Base-by-base conservation (phyloP, 2,888 invertebrate genomes). In the Agrilus mali region DNA sequence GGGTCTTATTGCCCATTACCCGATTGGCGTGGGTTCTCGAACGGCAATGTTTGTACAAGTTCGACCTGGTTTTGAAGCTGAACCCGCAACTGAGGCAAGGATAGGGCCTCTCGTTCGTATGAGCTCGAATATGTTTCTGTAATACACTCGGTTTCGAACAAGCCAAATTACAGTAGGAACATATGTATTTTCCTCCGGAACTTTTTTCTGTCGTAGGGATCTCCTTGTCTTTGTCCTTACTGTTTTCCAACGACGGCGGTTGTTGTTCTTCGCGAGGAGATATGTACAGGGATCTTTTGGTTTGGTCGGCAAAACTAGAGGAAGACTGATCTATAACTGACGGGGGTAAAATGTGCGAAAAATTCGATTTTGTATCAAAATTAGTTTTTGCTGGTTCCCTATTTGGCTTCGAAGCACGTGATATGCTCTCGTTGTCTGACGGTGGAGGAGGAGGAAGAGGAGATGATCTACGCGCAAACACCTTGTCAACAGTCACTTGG, bases 91-190 rank as follows among this genome's bases (percentile, higher is more conserved):
- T 81, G 57, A 77, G 72, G 69, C 92, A 93, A 22, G 92, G 92
- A 70, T 82, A 93, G 45, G 92, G 92, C 56, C 92, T 75, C 68
- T 93, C 92, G 64, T 90, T 89, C 37, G 93, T 92, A 67, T 93
- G 92, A 47, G 90, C 88, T 60, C 92, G 78, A 66, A 93, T 86
- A 73, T 93, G 93, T 73, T 93, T 93, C 66, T 90, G 84, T 50
- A 93, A 74, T 52, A 93, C 92, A 64, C 90, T 92, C 46, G 92
- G 92, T 69, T 93, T 93, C 57, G 90, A 85, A 72, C 90, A 93
- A 52, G 81, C 80, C 63, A 89, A 71, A 65, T 84, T 86, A 72
- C 93, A 93, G 65, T 86, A 90, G 10, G 84, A 82, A 64, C 93
- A 93, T 52, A 85, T 77, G 68, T 90, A 82, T 54, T 86, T 82